These are phyloP conservation scores for Andrena camellia DNA, from an alignment of 2,888 invertebrate species.

Conservation along the genomic window DNA sequence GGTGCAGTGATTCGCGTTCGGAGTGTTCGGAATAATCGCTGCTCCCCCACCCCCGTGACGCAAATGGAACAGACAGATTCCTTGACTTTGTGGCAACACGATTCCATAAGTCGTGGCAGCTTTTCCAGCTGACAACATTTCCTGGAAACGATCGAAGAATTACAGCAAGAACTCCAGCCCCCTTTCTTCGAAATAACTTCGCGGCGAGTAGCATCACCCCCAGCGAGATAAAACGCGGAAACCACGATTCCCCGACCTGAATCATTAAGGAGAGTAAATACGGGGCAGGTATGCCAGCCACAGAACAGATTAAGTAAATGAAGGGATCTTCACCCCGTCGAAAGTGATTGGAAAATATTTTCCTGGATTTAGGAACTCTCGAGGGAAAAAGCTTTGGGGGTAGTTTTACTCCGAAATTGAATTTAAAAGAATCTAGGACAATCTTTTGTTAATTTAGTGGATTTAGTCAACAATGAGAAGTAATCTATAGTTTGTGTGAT, in stretches of 20 bases:
- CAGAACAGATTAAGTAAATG: not conserved
- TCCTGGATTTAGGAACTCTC: not conserved
- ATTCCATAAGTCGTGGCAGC: not conserved
- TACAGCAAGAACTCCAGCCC: not conserved
- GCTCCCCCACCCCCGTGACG: not conserved
- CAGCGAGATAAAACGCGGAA: conserved; percentile 1
- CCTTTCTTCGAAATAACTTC: not conserved
- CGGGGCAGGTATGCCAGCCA: not conserved
- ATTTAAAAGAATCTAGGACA: not conserved
- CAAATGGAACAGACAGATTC: not conserved
- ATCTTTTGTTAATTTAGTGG: not conserved
- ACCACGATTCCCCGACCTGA: conserved; percentile 1
- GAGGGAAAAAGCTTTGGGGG: not conserved
- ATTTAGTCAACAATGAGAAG: too few species aligned
- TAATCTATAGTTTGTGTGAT: too few species aligned
- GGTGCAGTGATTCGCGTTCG: too few species aligned
- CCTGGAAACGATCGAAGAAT: not conserved
- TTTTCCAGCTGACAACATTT: not conserved
- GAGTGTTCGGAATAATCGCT: not conserved
- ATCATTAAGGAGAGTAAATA: conserved; percentile 23
- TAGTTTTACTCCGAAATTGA: not conserved
- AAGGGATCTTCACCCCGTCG: not conserved
- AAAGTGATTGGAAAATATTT: conserved; percentile 1
- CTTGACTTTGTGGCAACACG: not conserved
- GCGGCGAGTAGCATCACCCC: too few species aligned